Percentiles rank a stretch among this genome's conserved stretches.
phyloP scores from a whole-genome alignment of 30 jellyfish, hydroid and myxozoan species.

The Pelagia noctiluca region DNA sequence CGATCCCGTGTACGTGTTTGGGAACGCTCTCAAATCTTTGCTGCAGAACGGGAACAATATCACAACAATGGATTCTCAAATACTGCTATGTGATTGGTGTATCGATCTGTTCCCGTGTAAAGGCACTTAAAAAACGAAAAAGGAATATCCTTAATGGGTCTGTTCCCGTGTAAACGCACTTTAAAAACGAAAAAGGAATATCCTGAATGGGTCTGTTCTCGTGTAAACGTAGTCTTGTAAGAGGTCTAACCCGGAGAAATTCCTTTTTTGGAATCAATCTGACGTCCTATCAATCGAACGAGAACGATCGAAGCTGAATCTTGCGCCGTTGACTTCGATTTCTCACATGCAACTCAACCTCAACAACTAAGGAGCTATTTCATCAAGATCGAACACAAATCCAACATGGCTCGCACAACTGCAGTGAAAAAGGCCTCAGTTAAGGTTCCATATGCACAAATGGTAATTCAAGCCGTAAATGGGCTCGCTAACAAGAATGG shows the following conservation, averaged over 20 bases:
- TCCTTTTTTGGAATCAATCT: too few species aligned
- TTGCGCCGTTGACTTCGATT: too few species aligned
- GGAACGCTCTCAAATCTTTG: not conserved
- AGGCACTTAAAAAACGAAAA: not conserved
- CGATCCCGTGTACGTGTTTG: not conserved
- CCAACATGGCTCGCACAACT: conserved; percentile 70
- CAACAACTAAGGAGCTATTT: too few species aligned
- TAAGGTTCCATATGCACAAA: conserved; percentile 30
- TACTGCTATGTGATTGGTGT: not conserved
- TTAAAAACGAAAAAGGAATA: not conserved
- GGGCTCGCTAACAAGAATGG: conserved; percentile 58
- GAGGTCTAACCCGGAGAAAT: too few species aligned
- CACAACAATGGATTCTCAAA: not conserved
- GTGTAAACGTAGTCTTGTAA: too few species aligned
- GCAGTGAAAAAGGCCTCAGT: conserved; percentile 39
- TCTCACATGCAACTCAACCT: too few species aligned
- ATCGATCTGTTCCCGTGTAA: not conserved
- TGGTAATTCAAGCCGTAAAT: conserved; percentile 55
- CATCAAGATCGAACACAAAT: too few species aligned
- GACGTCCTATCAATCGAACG: too few species aligned
- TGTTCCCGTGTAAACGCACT: not conserved
- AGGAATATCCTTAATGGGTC: not conserved
- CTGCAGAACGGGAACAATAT: not conserved
- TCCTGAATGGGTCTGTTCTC: too few species aligned
- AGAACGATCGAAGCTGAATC: too few species aligned